phyloP scores from a whole-genome alignment of 1,140 invertebrate species.

The Anastrepha obliqua region DNA sequence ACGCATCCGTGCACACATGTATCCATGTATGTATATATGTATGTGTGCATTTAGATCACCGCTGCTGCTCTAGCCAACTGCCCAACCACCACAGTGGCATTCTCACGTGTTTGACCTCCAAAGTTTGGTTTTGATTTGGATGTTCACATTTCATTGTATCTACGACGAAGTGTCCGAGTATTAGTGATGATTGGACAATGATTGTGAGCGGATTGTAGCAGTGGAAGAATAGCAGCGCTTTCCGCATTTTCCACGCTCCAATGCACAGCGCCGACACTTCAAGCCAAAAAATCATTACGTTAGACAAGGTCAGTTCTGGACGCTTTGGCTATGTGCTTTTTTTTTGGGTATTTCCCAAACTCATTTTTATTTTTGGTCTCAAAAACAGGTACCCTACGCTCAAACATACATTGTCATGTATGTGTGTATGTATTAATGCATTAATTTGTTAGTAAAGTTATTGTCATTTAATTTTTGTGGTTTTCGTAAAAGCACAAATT shows the following conservation, averaged over 20 bases:
- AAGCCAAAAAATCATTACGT: neutral
- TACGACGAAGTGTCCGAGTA: neutral
- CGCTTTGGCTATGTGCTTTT: neutral
- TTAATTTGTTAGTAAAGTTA: constrained; percentile 1
- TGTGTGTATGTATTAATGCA: neutral
- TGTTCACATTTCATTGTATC: too few relatives aligned
- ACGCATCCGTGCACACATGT: neutral
- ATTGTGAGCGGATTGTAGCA: neutral
- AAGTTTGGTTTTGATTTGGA: constrained; percentile 1
- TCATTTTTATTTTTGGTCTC: neutral
- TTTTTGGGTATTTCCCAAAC: neutral
- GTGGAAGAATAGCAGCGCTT: neutral
- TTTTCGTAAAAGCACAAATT: neutral
- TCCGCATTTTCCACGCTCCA: neutral
- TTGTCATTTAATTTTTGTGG: constrained; percentile 1
- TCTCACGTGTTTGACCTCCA: constrained; percentile 28
- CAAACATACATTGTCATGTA: neutral
- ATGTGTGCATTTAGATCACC: too few relatives aligned
- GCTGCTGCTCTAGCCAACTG: neutral
- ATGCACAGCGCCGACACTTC: neutral
- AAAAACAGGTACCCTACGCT: neutral
- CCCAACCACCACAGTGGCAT: neutral
- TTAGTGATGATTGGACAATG: constrained; percentile 3
- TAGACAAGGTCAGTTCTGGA: constrained; percentile 20
- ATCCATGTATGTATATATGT: too few relatives aligned